A percentile compares a stretch with the other conserved stretches of the same genome.
These are phyloP conservation scores for Vimba vimba DNA, from an alignment of 2,113 vertebrate genomes.

Conservation along the genomic window DNA sequence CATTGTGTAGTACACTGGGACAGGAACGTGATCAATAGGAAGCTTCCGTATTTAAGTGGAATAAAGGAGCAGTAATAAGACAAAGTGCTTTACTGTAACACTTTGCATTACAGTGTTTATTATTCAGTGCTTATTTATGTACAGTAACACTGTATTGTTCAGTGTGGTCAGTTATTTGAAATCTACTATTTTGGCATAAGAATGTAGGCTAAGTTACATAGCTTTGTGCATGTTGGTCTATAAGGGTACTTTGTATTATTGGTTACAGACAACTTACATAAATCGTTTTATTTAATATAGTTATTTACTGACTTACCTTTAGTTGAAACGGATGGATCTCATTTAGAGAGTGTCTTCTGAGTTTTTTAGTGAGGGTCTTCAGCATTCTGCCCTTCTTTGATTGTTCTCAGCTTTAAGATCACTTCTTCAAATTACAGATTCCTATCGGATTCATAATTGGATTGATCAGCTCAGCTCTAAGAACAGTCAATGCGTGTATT, in stretches of 20 bases:
- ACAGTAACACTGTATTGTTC: background rate
- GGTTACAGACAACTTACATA: background rate
- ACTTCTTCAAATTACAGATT: constrained; percentile 16
- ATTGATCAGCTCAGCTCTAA: background rate
- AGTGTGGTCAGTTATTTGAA: background rate
- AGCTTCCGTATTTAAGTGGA: background rate
- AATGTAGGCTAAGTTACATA: background rate
- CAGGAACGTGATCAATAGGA: background rate
- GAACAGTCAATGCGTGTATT: constrained; percentile 12
- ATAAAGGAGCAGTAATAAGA: background rate
- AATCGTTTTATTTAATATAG: background rate
- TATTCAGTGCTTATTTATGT: background rate
- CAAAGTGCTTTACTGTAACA: background rate
- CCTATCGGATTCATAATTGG: background rate
- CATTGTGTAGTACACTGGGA: too few species aligned
- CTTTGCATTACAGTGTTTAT: background rate
- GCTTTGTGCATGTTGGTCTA: background rate
- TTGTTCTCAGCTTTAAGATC: background rate
- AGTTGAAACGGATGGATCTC: constrained; percentile 89
- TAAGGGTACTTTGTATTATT: background rate
- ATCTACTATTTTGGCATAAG: background rate
- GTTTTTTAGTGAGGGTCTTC: constrained; percentile 89
- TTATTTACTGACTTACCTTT: constrained; percentile 79
- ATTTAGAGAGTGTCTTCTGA: constrained; percentile 86
- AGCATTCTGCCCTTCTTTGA: constrained; percentile 73